These are phyloP conservation scores for Amphilophus citrinellus DNA, from an alignment of 2,113 vertebrate genomes.

Conservation along the genomic window DNA sequence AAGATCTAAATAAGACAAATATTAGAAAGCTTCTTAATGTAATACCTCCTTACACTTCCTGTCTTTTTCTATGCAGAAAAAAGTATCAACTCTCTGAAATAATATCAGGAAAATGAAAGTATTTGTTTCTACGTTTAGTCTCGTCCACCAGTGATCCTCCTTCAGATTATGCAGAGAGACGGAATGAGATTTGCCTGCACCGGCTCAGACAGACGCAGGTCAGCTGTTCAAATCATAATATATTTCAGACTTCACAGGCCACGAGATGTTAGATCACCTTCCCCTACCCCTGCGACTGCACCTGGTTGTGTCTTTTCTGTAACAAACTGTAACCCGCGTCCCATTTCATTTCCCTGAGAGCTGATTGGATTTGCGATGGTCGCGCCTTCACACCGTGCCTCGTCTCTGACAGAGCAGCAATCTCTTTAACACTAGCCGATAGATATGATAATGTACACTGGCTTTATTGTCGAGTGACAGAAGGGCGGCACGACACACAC, in stretches of 20 bases:
- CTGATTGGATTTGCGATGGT: conserved; percentile 82
- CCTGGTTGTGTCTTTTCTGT: conserved; percentile 62
- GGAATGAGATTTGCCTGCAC: conserved; percentile 56
- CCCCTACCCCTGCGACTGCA: conserved; percentile 17
- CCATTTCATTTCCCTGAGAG: conserved; percentile 79
- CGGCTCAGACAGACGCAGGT: conserved; percentile 46
- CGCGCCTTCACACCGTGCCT: conserved; percentile 42
- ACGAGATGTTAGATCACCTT: conserved; percentile 66
- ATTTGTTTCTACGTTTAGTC: conserved; percentile 26
- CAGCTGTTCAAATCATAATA: conserved; percentile 73
- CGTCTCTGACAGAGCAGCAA: conserved; percentile 66
- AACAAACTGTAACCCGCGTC: conserved; percentile 71
- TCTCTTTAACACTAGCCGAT: conserved; percentile 75
- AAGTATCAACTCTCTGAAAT: conserved; percentile 20
- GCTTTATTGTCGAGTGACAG: conserved; percentile 79
- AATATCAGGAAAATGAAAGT: conserved; percentile 57
- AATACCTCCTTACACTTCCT: background rate
- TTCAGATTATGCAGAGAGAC: conserved; percentile 59
- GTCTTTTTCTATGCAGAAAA: background rate
- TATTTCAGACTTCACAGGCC: conserved; percentile 55
- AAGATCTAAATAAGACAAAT: background rate
- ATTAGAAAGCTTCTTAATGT: background rate
- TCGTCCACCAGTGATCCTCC: conserved; percentile 35
- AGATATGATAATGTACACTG: conserved; percentile 80
- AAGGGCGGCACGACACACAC: conserved; percentile 48